Evolutionary conservation across 2,888 invertebrate species (phyloP), one percentile per base, ranked within the genome.

Genomic region (Cerceris ruficornis): DNA sequence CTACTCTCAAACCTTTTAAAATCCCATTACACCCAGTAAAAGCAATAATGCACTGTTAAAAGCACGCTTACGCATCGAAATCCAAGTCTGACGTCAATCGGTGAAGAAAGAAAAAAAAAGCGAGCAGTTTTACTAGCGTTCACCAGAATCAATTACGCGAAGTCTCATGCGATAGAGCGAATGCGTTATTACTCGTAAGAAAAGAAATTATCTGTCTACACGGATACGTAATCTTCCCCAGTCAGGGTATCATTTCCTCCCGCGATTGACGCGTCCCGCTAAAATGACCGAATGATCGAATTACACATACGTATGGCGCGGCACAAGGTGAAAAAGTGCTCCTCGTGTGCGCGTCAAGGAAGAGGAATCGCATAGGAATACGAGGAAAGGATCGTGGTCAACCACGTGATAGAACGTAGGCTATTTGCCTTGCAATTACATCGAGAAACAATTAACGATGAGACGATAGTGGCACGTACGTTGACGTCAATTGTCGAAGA

Each of bases 401-500:
- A 72, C 75, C 84, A 84, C 83, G 84, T 81, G 84, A 69, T 70
- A 46, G 59, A 72, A 59, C 69, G 67, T 72, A 67, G 69, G 80
- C 78, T 86, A 87, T 84, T 85, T 87, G 81, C 82, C 72, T 78
- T 85, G 82, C 84, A 88, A 89, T 88, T 88, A 87, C 84, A 85
- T 83, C 80, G 79, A 81, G 84, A 69, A 77, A 83, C 85, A 87
- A 90, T 90, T 88, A 90, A 88, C 81, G 84, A 80, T 72, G 79
- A 77, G 85, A 80, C 82, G 81, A 77, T 71, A 77, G 81, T 80
- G 77, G 71, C 75, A 79, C 71, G 76, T 79, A 86, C 89, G 84
- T 88, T 90, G 90, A 90, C 90, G 90, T 90, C 90, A 90, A 90
- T 90, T 87, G 90, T 88, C 87, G 86, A 87, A 89, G 90, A 90